Evolutionary conservation across 2,113 vertebrate genomes (phyloP).

Genomic region (Parus major): DNA sequence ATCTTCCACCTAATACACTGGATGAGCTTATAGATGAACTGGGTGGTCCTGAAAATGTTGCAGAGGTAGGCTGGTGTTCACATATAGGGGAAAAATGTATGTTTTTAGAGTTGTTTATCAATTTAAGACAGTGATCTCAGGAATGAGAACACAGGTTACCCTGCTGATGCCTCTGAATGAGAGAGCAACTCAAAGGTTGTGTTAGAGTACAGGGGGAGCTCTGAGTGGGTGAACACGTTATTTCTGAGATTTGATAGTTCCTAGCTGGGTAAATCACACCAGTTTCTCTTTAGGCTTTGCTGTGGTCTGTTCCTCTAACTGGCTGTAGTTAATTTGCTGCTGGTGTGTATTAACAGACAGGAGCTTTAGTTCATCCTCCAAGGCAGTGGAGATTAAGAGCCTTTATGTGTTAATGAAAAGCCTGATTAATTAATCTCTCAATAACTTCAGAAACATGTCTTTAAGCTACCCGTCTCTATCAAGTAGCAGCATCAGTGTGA

Average conservation of each 20-base stretch:
- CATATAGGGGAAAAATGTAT: neutral
- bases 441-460: neutral
- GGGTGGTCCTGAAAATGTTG: conserved; percentile 95
- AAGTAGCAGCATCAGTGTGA: neutral
- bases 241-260: neutral
- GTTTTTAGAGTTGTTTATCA: neutral
- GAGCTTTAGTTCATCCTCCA: neutral
- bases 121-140: neutral
- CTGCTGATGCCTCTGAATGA: neutral
- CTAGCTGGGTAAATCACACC: neutral
- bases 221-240: neutral
- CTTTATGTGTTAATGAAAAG: neutral
- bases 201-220: neutral
- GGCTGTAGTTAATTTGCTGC: neutral
- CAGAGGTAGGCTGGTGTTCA: conserved; percentile 81
- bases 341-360: neutral
- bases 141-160: neutral
- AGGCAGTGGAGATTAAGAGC: neutral
- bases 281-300: neutral
- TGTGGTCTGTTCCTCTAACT: neutral
- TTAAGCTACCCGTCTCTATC: neutral
- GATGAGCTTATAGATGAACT: conserved; percentile 97
- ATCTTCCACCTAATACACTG: conserved; percentile 94
- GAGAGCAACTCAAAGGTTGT: neutral
- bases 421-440: neutral